Evolutionary conservation across 2,888 invertebrate species (phyloP).

Genomic region (Andrena praecox): DNA sequence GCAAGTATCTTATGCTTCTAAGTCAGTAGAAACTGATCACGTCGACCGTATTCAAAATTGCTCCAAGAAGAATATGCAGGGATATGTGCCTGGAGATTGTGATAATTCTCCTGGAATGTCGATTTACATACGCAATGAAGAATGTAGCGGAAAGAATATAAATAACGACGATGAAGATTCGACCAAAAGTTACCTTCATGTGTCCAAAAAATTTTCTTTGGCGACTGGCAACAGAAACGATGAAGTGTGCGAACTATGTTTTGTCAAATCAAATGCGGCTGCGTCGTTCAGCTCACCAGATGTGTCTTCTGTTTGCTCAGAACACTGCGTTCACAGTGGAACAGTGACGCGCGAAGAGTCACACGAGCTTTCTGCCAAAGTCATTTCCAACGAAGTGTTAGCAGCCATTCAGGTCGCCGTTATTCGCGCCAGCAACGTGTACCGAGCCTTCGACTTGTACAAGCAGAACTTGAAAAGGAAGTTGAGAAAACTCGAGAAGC

Average conservation of each 20-base stretch:
- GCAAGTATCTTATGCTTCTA: background rate
- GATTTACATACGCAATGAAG: background rate
- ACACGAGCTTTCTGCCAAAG: background rate
- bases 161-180: background rate
- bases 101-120: background rate
- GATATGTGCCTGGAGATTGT: background rate
- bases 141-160: background rate
- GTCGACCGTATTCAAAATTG: background rate
- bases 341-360: background rate
- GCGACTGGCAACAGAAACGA: background rate
- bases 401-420: constrained; percentile 61
- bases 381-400: constrained; percentile 59
- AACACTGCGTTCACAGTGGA: background rate
- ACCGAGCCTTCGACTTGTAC: constrained; percentile 65
- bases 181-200: background rate
- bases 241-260: background rate
- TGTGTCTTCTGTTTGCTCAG: background rate
- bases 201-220: background rate
- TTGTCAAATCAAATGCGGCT: background rate
- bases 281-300: background rate
- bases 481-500: background rate
- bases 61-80: background rate
- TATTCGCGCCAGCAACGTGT: constrained; percentile 63
- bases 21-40: background rate
- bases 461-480: constrained; percentile 10